phyloP scores from a whole-genome alignment of 2,113 vertebrate genomes.

The Pyrgilauda ruficollis region DNA sequence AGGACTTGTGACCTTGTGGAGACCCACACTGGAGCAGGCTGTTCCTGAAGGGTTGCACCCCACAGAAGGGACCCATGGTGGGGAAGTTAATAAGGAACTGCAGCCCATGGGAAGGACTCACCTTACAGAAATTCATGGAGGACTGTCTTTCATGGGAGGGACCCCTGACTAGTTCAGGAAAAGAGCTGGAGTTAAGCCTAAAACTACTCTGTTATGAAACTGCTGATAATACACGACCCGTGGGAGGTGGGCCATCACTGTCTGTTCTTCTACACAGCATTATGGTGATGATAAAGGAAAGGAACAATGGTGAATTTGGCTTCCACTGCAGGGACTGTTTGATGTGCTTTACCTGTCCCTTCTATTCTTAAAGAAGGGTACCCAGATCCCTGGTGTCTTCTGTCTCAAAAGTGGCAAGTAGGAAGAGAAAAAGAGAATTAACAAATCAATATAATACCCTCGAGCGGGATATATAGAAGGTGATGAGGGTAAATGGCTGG shows the following conservation, averaged over 20 bases:
- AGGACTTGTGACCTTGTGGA: background rate
- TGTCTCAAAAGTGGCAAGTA: background rate
- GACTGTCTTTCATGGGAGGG: too few relatives aligned
- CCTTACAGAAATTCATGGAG: too few relatives aligned
- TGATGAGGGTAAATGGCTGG: background rate
- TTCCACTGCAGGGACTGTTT: background rate
- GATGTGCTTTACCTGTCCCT: background rate
- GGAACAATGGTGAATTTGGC: background rate
- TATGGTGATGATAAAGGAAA: background rate
- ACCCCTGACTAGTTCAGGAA: too few relatives aligned
- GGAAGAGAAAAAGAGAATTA: background rate
- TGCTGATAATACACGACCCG: accelerated
- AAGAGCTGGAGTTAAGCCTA: background rate
- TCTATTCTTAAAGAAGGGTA: background rate
- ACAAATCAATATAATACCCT: background rate
- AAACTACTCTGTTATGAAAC: background rate
- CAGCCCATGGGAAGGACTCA: too few relatives aligned
- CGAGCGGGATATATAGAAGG: background rate
- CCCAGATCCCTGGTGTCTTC: background rate
- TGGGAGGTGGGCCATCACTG: background rate
- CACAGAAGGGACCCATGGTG: too few relatives aligned
- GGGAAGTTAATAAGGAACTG: too few relatives aligned
- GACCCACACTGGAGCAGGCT: too few relatives aligned
- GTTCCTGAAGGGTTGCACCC: too few relatives aligned
- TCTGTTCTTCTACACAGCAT: background rate